Base-by-base conservation (phyloP, 2,797 vertebrate species). In the Pitangus sulphuratus region DNA sequence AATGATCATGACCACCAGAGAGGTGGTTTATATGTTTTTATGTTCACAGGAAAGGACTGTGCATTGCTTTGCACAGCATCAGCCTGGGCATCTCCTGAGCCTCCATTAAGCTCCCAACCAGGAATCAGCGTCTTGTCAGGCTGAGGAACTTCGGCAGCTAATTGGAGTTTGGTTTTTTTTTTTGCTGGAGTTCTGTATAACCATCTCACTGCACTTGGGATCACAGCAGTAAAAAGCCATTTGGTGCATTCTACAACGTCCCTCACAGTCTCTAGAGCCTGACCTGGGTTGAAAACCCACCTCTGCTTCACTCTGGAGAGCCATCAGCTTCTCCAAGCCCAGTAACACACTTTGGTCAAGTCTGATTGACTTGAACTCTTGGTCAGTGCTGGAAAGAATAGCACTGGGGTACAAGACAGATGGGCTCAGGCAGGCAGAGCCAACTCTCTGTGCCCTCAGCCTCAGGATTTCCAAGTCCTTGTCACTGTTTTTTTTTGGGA, bases 291-390 rank as follows among this genome's bases (percentile, higher is more conserved):
- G 11, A 47, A 88, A 50, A 56, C 42, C 4, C 69, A 61, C 20
- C 28, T 50, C 40, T 1, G 5, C 53, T 13, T 54, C 47, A 42
- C 19, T 33, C 35, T 0, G 0, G 20, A 18, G 40, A 66, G 39
- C 8, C 5, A 0, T 7, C 2, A 0, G 18, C 64, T 70, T 35
- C 62, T n/a, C 58, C 25, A 11, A 74, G 51, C 76, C n/a, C 69
- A 51, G 58, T 15, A 44, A 58, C 42, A 68, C 56, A 15, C 48
- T 77, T 56, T 0, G 4, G 33, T 61, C 30, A 61, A 45, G 69
- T 19, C 69, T 31, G 30, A 64, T 50, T 85, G 78, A 51, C 47
- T 84, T 45, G 69, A 74, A 84, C 86, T 54, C 61, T 79, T 30
- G 68, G 88, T 64, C 70, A 84, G 17, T 1, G 31, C 62, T 69